Evolutionary conservation across 2,888 invertebrate species (phyloP).

Genomic region (Eupithecia exiguata): DNA sequence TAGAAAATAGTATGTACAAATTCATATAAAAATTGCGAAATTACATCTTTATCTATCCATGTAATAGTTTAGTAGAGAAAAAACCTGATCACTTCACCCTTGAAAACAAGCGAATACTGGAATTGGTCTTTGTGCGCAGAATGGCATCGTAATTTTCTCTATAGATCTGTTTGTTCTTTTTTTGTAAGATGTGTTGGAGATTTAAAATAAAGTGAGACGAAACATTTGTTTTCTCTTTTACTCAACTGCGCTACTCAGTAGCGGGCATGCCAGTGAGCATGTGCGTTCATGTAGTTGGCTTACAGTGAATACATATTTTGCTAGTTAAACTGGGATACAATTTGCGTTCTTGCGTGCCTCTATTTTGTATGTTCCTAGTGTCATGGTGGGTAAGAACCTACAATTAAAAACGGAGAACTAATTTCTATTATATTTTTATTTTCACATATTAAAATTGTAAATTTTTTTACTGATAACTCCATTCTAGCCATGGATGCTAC

Average conservation of each 20-base stretch:
- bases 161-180: slow-evolving; percentile 27
- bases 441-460: too few relatives aligned
- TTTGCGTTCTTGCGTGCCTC: too few relatives aligned
- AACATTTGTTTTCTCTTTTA: neutral
- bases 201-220: neutral
- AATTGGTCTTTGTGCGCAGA: slow-evolving; percentile 62
- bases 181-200: neutral
- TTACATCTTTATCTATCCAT: slow-evolving; percentile 57
- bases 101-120: slow-evolving; percentile 60
- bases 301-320: too few relatives aligned
- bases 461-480: neutral
- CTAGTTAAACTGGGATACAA: too few relatives aligned
- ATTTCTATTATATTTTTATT: too few relatives aligned
- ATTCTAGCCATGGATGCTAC: neutral
- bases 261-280: too few relatives aligned
- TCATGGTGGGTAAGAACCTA: too few relatives aligned
- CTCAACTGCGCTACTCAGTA: neutral
- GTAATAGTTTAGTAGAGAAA: slow-evolving; percentile 66
- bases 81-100: slow-evolving; percentile 78
- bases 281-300: too few relatives aligned
- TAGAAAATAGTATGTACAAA: slow-evolving; percentile 3
- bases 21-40: too few relatives aligned
- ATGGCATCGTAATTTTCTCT: slow-evolving; percentile 33
- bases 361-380: too few relatives aligned
- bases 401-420: too few relatives aligned